Evolutionary conservation across 2,888 invertebrate genomes (phyloP), one percentile per base, ranked within the genome.

Genomic region (Halictus quadricinctus): DNA sequence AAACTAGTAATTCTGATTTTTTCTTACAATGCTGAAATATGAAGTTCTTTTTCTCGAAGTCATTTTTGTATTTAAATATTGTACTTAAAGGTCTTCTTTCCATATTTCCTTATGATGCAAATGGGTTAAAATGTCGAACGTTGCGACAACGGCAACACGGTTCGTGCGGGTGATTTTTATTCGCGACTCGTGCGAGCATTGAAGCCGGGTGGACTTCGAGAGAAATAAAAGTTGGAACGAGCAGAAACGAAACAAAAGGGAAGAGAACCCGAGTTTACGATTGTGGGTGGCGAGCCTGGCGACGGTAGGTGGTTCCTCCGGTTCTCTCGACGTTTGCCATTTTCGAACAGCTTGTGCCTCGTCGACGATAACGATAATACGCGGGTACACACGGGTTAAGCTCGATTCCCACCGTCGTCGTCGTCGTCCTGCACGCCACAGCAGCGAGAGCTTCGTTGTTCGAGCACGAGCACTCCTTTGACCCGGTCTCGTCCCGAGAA

Each of bases 381-480:
- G 75, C 10, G 58, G 48, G 36, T 66, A 43, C 60, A 75, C 75
- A 41, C 54, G 72, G 69, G 43, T 76, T 60, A 73, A 77, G 46
- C 58, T 43, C 50, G 46, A 46, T 41, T 43, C 66, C 54, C 7
- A 54, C 8, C 50, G 50, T 21, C 21, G 21, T 54, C 50, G 50
- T 10, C 50, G 50, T 21, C 21, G 21, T 54, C 50, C 21, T 10
- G 76, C 77, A 76, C 69, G 76, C 72, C 58, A 73, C 43, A 54
- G 50, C 2, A 21, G 50, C 70, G 50, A 81, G 25, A 25, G 66
- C 69, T 82, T 79, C 64, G 80, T 72, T 72, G 76, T 60, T 76
- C 77, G 66, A 79, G 50, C 50, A 83, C 83, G 81, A 80, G 73
- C 75, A 82, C 87, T 78, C 72, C 70, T 54, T 54, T 87, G 83